Base-by-base conservation (phyloP, 2,888 invertebrate genomes). In the Drosophila diplacantha region DNA sequence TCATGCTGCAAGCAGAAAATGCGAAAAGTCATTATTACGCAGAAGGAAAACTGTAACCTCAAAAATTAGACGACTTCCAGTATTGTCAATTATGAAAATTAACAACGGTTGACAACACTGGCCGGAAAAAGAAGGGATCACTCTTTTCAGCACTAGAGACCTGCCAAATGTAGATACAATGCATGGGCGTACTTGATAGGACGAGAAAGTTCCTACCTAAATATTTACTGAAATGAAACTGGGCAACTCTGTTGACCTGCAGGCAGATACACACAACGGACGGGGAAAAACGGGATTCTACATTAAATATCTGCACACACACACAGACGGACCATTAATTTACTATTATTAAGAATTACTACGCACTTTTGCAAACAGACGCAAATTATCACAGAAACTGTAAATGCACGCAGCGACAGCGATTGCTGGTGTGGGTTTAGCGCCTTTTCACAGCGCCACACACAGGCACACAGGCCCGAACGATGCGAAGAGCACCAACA, bases 1-100 rank as follows among this genome's bases (percentile, higher is more conserved):
- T 41, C 78, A 79, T 79, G 44, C 78, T 79, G 38, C 6, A 62
- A 51, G 7, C 18, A 29, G n/a, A 41, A n/a, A 31, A 41, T 7
- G 9, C 2, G 8, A 16, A 37, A 55, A 35, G 16, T 34, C 31
- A 37, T 58, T 58, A 57, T 14, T 43, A 16, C 34, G 12, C 12
- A 18, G 26, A 12, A 29, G 20, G 3, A 29, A 47, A 57, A 46
- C 14, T 18, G n/a, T 24, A 50, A 58, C 50, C 35, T 50, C 24
- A 43, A 51, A 44, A 44, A 0, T 4, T 9, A n/a, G 1, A 20
- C 22, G 24, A 29, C 22, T 47, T 47, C 1, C 7, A 57, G 47
- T 38, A 37, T 37, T 12, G n/a, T 9, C n/a, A 37, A 9, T 3
- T 7, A 5, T 16, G 12, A 2, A 18, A 11, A 58, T 3, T 18